Base-by-base conservation (phyloP, 2,888 invertebrate genomes). In the Tethea ocularis region DNA sequence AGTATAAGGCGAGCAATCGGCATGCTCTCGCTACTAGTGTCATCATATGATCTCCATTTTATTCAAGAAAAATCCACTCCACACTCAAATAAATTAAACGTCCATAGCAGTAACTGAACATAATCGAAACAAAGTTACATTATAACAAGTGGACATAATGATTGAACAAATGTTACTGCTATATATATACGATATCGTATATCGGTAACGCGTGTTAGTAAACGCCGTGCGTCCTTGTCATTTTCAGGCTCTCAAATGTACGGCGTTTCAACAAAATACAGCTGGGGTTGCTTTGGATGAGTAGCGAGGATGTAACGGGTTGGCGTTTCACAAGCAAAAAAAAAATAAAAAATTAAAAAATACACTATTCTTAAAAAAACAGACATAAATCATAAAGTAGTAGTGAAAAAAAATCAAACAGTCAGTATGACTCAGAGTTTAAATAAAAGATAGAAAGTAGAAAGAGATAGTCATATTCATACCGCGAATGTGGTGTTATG, bases 281-380 rank as follows among this genome's bases (percentile, higher is more conserved):
- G 86, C 85, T 75, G 81, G 86, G 83, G 85, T 83, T 46, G 46
- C 46, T 46, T 82, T 80, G 88, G 89, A 83, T 82, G 83, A 82
- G 82, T 89, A 88, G 89, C 90, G 89, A 85, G 91, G 88, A 82
- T 82, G 82, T 83, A 83, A 77, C 88, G 88, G 91, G 90, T 83
- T 88, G 90, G 91, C 90, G 91, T 78, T 74, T 88, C 89, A 89
- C 92, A 93, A 93, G 93, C 93, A 91, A 91, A 88, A 82, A 79
- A 75, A 80, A 71, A n/a, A n/a, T n/a, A n/a, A 13, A 33, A 33
- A 33, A 26, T 26, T 80, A 71, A 76, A 79, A 69, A 73, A 76
- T 79, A 78, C 82, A 77, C 80, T 75, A 81, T 70, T 81, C 78
- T 82, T 72, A 78, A 74, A 69, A 72, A 77, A 76, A 72, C 72